A percentile compares a stretch with the other conserved stretches of the same genome.
Evolutionary conservation across 2,797 vertebrate genomes (phyloP).

Genomic region (Ataeniobius toweri): DNA sequence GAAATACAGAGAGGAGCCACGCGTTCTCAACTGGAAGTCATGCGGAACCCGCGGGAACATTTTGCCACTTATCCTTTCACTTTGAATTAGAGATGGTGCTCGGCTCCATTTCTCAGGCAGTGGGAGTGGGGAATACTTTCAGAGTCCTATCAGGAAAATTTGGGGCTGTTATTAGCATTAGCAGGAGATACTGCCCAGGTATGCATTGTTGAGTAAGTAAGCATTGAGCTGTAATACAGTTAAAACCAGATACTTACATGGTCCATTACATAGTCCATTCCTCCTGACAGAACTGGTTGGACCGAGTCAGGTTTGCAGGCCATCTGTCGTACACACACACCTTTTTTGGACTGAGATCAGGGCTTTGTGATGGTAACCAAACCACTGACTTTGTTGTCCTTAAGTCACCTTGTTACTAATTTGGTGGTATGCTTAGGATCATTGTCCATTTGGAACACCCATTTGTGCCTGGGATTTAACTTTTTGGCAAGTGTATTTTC

Average conservation of each 20-base stretch:
- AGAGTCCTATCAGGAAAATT: constrained; percentile 57
- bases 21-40: constrained; percentile 71
- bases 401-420: too few relatives aligned
- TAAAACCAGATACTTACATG: not conserved
- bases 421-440: not conserved
- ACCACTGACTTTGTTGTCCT: too few relatives aligned
- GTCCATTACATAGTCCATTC: not conserved
- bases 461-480: too few relatives aligned
- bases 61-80: constrained; percentile 78
- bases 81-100: constrained; percentile 71
- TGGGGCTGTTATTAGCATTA: constrained; percentile 65
- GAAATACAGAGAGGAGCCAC: constrained; percentile 53
- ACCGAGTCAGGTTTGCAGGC: not conserved
- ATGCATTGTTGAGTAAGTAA: constrained; percentile 49
- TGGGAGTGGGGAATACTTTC: constrained; percentile 46
- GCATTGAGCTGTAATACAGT: not conserved
- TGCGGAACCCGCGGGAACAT: constrained; percentile 63
- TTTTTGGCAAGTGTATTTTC: too few relatives aligned
- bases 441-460: not conserved
- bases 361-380: not conserved
- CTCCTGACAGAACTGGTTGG: not conserved
- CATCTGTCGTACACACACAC: not conserved
- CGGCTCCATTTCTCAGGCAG: constrained; percentile 65
- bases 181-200: constrained; percentile 68
- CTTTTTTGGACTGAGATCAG: not conserved